These are phyloP conservation scores for Limenitis camilla DNA, from an alignment of 2,888 invertebrate species.

Conservation along the genomic window DNA sequence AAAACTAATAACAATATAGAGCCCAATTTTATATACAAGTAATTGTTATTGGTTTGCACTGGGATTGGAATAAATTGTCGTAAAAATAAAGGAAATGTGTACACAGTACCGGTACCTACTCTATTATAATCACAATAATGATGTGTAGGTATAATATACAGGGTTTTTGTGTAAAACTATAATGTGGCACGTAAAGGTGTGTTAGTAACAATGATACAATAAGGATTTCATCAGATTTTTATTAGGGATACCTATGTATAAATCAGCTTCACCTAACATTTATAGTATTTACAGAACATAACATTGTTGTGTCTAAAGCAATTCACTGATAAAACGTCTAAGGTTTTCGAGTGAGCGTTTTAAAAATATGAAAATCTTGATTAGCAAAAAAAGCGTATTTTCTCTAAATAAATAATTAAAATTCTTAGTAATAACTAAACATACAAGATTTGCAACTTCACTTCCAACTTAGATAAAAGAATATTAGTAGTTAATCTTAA, in stretches of 20 bases:
- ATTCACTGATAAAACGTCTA: not conserved
- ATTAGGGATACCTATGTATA: constrained; percentile 14
- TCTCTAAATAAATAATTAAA: constrained; percentile 11
- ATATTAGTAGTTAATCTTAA: not conserved
- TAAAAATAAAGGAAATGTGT: too few relatives aligned
- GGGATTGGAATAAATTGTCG: too few relatives aligned
- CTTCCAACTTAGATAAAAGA: not conserved
- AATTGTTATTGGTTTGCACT: too few relatives aligned
- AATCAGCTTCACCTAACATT: constrained; percentile 12
- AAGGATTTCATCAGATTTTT: constrained; percentile 11
- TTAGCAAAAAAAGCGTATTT: constrained; percentile 7
- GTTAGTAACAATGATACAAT: not conserved
- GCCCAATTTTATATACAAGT: too few relatives aligned
- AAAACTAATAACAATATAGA: too few relatives aligned
- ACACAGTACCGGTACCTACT: too few relatives aligned
- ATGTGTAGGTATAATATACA: too few relatives aligned
- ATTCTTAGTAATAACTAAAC: not conserved
- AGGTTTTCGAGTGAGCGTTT: not conserved
- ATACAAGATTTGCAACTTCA: not conserved
- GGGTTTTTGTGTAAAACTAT: too few relatives aligned
- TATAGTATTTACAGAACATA: constrained; percentile 16
- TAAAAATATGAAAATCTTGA: not conserved
- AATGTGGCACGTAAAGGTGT: too few relatives aligned
- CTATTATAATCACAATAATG: too few relatives aligned
- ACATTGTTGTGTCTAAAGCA: not conserved